A percentile compares a stretch with the other conserved stretches of the same genome.
Evolutionary conservation across 1,140 invertebrate genomes (phyloP).

Genomic region (Cydia fagiglandana): DNA sequence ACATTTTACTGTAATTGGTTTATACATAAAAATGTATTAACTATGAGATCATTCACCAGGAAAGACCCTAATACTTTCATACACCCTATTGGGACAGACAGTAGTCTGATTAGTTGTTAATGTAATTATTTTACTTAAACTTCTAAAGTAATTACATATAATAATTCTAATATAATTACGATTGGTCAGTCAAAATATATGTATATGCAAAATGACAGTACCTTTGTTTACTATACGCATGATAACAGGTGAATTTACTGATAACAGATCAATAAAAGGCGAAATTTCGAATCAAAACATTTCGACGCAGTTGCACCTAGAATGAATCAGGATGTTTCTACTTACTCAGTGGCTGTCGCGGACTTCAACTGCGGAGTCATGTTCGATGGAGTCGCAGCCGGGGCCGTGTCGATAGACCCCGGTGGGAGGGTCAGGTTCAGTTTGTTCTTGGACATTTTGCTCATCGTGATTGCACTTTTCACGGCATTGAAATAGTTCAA

Average conservation of each 20-base stretch:
- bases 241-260: slow-evolving; percentile 12
- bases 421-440: slow-evolving; percentile 94
- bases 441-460: slow-evolving; percentile 94
- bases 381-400: slow-evolving; percentile 86
- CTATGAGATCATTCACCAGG: too few relatives aligned
- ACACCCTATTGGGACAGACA: too few relatives aligned
- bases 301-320: background rate
- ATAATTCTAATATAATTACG: background rate
- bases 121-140: too few relatives aligned
- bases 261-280: slow-evolving; percentile 23
- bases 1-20: too few relatives aligned
- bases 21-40: too few relatives aligned
- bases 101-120: too few relatives aligned
- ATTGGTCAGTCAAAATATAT: background rate
- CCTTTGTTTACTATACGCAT: slow-evolving; percentile 4
- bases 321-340: slow-evolving; percentile 40
- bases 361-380: slow-evolving; percentile 83
- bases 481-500: slow-evolving; percentile 49
- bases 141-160: too few relatives aligned
- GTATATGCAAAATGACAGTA: slow-evolving; percentile 6
- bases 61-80: too few relatives aligned
- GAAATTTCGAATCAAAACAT: background rate
- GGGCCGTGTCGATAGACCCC: slow-evolving; percentile 88
- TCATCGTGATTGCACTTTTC: slow-evolving; percentile 64
- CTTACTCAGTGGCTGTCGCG: slow-evolving; percentile 84